phyloP scores from a whole-genome alignment of 2,888 invertebrate genomes.

The Phyto melanocephala region DNA sequence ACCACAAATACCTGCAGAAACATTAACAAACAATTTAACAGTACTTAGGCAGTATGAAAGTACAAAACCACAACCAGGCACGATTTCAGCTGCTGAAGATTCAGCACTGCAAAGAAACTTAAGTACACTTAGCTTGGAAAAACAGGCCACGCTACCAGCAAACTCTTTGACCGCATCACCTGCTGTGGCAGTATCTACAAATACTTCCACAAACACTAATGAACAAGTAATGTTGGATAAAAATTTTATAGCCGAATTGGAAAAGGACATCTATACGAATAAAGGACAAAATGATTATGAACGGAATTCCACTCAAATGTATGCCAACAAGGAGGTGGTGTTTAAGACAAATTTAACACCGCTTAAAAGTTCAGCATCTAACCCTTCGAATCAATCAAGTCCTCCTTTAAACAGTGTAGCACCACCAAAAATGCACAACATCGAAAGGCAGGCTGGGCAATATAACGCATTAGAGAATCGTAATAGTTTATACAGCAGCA shows the following conservation, averaged over 20 bases:
- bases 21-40: slow-evolving; percentile 2
- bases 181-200: background rate
- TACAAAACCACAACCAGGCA: slow-evolving; percentile 21
- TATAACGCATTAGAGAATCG: slow-evolving; percentile 62
- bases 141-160: slow-evolving; percentile 26
- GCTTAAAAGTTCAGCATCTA: slow-evolving; percentile 68
- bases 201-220: background rate
- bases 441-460: slow-evolving; percentile 56
- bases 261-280: slow-evolving; percentile 81
- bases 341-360: slow-evolving; percentile 76
- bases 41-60: slow-evolving; percentile 44
- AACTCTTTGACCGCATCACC: slow-evolving; percentile 6
- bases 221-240: slow-evolving; percentile 80
- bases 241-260: slow-evolving; percentile 83
- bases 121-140: slow-evolving; percentile 73
- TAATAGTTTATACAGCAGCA: slow-evolving; percentile 56
- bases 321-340: slow-evolving; percentile 74
- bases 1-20: slow-evolving; percentile 65
- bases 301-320: slow-evolving; percentile 76
- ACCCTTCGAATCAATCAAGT: slow-evolving; percentile 67
- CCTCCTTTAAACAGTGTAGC: slow-evolving; percentile 68
- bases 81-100: slow-evolving; percentile 49
- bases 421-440: slow-evolving; percentile 70
- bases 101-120: slow-evolving; percentile 74
- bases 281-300: slow-evolving; percentile 76